Base-by-base conservation (phyloP, 2,888 invertebrate species). In the Mimas tiliae region DNA sequence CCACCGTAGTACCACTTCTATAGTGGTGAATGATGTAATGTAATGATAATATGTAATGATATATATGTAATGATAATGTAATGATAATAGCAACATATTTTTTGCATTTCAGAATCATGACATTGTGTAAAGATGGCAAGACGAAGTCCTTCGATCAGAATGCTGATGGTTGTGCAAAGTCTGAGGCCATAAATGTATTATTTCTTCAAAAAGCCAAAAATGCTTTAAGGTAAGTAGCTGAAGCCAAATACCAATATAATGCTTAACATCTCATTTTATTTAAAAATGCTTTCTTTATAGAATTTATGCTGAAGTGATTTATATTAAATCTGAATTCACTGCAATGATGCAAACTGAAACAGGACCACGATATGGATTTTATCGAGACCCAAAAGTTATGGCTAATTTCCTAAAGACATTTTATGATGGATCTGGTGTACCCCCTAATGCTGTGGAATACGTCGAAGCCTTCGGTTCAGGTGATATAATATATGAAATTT, bases 91-190 rank as follows among this genome's bases (percentile, higher is more conserved):
- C n/a, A n/a, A n/a, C n/a, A 4, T 27, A 27, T 27, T 27, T 27
- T 27, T 27, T 27, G 55, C 34, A 33, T 74, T 79, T 34, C 72
- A 84, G 83, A 66, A 70, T 71, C 4, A 69, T 77, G 14, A 68
- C 69, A 9, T 86, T 98, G 3, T 96, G 97, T n/a, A 83, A 91
- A 0, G 96, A 98, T 72, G 98, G 98, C 0, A 94, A 94, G 69
- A 98, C 98, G 80, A 97, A 96, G 76, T 96, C 96, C 0, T 98
- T 98, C 82, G 98, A 98, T 83, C 94, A 95, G 51, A 91, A 95
- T 62, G 96, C 96, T 1, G 93, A 95, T 75, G 97, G 97, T 0
- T 78, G 96, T 74, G 95, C 95, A 0, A 94, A 96, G 62, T 95
- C 96, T 62, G 97, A 97, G 85, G 95, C 96, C 0, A 85, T 96